Conservation (phyloP, 2,797 vertebrate species). For the Chloroceryle amazona region DNA sequence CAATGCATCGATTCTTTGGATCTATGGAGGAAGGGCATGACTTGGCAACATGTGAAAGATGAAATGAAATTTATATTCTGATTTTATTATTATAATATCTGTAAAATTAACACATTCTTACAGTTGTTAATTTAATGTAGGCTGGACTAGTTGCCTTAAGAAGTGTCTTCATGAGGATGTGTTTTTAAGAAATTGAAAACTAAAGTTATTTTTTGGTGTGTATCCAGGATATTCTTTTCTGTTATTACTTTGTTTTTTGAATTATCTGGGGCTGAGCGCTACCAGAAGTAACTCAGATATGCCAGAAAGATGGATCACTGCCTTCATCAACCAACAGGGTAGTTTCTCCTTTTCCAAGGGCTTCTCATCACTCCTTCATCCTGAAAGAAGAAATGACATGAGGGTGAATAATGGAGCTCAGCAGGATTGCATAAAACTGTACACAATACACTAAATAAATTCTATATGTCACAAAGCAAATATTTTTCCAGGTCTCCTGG, state of each 20-base stretch:
- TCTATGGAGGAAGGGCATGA: not conserved
- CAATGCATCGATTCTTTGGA: not conserved
- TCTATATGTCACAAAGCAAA: not conserved
- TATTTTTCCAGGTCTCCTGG: not conserved
- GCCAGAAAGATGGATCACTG: constrained; percentile 50
- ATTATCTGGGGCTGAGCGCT: not conserved
- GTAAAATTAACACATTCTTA: not conserved
- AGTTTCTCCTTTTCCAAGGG: constrained; percentile 1
- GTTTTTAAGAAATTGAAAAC: not conserved
- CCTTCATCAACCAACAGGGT: not conserved
- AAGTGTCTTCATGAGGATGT: not conserved
- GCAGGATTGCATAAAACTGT: not conserved
- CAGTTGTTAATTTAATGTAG: not conserved
- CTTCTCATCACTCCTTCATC: constrained; percentile 4
- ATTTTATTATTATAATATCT: not conserved
- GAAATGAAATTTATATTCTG: not conserved
- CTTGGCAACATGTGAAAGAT: not conserved
- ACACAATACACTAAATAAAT: not conserved
- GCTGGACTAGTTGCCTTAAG: not conserved
- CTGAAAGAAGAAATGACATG: constrained; percentile 5
- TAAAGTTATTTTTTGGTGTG: not conserved
- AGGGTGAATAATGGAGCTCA: not conserved
- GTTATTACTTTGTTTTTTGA: not conserved
- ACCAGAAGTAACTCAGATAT: not conserved
- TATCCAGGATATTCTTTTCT: not conserved